These are phyloP conservation scores for Coryphaenoides rupestris DNA, from an alignment of 2,113 vertebrate species.

Conservation along the genomic window DNA sequence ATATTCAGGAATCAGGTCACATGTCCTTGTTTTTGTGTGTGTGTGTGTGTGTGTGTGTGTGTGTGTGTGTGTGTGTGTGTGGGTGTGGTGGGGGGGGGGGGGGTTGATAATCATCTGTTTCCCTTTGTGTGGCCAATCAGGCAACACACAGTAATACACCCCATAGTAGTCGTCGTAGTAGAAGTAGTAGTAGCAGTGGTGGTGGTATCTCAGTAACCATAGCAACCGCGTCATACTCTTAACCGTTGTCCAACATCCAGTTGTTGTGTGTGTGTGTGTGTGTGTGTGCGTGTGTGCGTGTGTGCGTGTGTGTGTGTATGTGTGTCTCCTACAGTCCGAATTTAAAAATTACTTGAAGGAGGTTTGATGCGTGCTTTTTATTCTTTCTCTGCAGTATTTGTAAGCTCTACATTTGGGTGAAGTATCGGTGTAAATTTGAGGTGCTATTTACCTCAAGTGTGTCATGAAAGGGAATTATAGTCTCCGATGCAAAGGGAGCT, in stretches of 20 bases:
- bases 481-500: conserved; percentile 66
- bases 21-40: background rate
- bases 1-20: no score
- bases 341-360: conserved; percentile 69
- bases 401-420: conserved; percentile 59
- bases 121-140: background rate
- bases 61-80: background rate
- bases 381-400: conserved; percentile 51
- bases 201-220: no score
- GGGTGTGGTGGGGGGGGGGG: no score
- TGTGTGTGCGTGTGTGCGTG: no score
- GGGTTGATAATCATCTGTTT: background rate
- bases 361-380: conserved; percentile 39
- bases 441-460: conserved; percentile 39
- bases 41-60: background rate
- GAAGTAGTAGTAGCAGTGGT: no score
- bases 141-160: no score
- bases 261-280: no score
- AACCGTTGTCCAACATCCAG: no score
- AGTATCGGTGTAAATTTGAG: conserved; percentile 37
- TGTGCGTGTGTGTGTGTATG: no score
- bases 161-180: no score
- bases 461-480: conserved; percentile 67
- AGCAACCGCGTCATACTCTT: no score
- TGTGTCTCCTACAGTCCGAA: conserved; percentile 45